Evolutionary conservation across 2,797 vertebrate genomes (phyloP).

Genomic region (Chiroxiphia lanceolata): DNA sequence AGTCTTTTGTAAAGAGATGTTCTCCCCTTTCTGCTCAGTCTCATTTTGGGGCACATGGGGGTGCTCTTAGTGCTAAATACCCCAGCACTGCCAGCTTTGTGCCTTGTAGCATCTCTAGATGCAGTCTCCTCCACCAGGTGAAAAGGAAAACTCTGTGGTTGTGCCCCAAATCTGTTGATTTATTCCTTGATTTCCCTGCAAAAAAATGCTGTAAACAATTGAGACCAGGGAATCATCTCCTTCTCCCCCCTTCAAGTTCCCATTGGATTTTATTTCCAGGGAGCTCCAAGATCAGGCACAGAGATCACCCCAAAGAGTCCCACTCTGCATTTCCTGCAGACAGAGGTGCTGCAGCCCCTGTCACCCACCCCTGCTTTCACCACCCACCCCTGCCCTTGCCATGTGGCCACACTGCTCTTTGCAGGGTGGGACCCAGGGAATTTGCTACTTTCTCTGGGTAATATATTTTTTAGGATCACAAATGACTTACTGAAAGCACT

Average conservation of each 20-base stretch:
- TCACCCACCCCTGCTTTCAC: background rate
- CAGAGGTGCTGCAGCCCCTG: background rate
- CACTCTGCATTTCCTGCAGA: background rate
- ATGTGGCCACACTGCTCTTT: background rate
- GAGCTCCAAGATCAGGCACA: background rate
- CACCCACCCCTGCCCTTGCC: background rate
- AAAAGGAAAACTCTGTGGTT: background rate
- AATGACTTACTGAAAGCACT: background rate
- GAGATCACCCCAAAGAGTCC: background rate
- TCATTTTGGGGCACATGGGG: accelerated
- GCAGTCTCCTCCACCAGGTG: background rate
- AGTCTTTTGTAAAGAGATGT: background rate
- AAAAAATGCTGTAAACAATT: background rate
- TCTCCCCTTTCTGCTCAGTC: background rate
- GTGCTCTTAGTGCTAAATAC: accelerated
- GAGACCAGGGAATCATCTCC: background rate
- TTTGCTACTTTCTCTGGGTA: background rate
- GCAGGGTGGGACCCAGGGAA: background rate
- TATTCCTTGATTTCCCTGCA: background rate
- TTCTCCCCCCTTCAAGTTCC: accelerated
- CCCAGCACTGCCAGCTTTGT: background rate
- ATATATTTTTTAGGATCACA: background rate
- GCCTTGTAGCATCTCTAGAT: background rate
- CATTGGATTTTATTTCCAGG: background rate
- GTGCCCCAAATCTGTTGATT: background rate